Conservation (phyloP, 2,797 vertebrate genomes). For the Pitangus sulphuratus region DNA sequence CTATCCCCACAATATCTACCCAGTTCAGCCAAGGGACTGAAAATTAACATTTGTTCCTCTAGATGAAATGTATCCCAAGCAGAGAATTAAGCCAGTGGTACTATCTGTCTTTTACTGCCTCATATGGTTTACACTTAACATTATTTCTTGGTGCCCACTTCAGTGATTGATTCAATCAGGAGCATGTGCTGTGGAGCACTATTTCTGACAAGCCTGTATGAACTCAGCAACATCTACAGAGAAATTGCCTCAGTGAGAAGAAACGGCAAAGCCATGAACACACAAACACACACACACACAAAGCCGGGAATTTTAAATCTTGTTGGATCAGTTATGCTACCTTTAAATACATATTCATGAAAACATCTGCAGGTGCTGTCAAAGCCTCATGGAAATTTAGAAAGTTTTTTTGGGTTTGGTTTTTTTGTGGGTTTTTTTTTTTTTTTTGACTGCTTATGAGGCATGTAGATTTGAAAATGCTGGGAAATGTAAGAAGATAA, state of each 20-base stretch:
- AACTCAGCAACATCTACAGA: background rate
- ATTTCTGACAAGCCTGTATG: background rate
- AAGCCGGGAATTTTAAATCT: background rate
- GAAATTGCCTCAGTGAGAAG: background rate
- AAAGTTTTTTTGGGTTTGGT: background rate
- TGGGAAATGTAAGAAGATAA: background rate
- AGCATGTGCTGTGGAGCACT: background rate
- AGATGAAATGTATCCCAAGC: background rate
- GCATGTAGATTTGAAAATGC: background rate
- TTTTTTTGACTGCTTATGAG: background rate
- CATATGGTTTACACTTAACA: background rate
- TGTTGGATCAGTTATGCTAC: background rate
- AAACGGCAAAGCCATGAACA: background rate
- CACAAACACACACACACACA: background rate
- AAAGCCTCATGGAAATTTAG: background rate
- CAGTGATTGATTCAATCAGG: background rate
- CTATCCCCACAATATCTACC: background rate
- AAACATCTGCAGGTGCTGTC: conserved; percentile 12
- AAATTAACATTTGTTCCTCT: background rate
- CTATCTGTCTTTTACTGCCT: background rate
- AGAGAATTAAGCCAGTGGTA: background rate
- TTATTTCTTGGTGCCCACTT: background rate
- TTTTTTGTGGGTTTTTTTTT: too few relatives aligned
- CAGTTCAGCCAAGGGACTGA: background rate
- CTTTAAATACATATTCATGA: conserved; percentile 28